These are phyloP conservation scores for Forbesichthys agassizii DNA, from an alignment of 2,113 vertebrate species.

Conservation along the genomic window DNA sequence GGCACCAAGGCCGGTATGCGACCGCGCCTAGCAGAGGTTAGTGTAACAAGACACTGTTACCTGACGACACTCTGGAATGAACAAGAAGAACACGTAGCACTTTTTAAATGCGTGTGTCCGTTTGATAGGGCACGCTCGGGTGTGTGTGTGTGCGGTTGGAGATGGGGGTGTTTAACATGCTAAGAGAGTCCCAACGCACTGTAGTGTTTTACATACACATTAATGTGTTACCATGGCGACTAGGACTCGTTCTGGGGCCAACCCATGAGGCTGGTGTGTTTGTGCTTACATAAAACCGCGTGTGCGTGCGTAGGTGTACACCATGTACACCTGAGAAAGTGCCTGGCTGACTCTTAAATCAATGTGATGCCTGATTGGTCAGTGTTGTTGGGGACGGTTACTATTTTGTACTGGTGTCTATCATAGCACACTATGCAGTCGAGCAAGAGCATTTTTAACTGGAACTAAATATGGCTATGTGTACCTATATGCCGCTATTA, in stretches of 20 bases:
- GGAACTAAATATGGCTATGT: slow-evolving; percentile 67
- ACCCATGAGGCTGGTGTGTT: slow-evolving; percentile 66
- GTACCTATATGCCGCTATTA: not conserved
- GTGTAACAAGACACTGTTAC: not conserved
- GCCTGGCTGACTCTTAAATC: no score
- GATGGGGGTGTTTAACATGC: slow-evolving; percentile 53
- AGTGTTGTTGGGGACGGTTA: not conserved
- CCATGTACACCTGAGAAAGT: not conserved
- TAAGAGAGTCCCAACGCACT: slow-evolving; percentile 64
- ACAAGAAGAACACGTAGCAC: slow-evolving; percentile 16
- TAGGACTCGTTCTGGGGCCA: slow-evolving; percentile 70
- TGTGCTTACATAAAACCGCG: slow-evolving; percentile 7
- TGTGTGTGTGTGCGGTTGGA: slow-evolving; percentile 1
- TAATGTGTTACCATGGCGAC: slow-evolving; percentile 82
- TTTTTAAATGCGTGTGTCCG: not conserved
- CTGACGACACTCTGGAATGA: slow-evolving; percentile 9
- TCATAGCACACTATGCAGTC: slow-evolving; percentile 32
- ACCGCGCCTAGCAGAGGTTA: not conserved
- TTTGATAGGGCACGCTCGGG: not conserved
- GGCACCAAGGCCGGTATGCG: not conserved
- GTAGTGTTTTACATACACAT: slow-evolving; percentile 78
- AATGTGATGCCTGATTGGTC: no score
- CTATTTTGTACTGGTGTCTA: slow-evolving; percentile 13
- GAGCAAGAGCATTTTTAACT: slow-evolving; percentile 44
- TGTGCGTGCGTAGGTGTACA: slow-evolving; percentile 3